Base-by-base conservation (phyloP, 2,888 invertebrate species). In the Rhorus exstirpatorius region DNA sequence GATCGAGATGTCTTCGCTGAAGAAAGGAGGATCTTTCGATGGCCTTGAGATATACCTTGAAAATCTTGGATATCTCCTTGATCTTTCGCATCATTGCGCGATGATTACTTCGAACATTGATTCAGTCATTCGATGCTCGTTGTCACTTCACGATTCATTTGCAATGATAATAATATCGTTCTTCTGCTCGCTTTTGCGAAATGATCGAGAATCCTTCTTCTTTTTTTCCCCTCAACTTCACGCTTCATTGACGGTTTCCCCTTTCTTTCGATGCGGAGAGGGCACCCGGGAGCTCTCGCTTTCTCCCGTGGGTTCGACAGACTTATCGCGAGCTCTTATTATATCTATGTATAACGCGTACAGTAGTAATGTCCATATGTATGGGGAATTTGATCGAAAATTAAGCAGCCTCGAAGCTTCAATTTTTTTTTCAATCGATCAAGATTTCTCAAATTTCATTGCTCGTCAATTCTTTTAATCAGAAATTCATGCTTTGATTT, bases 221-320 rank as follows among this genome's bases (percentile, higher is more conserved):
- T 26, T 58, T 67, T 31, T 60, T 60, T 75, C n/a, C n/a, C 46
- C 53, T 60, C 55, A 77, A 78, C 77, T 81, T 81, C 68, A 81
- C 68, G 81, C 67, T 81, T 81, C 81, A 81, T 77, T 81, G 77
- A 78, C 72, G 72, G n/a, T 7, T 31, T 14, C 14, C 58, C 14
- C 35, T 8, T 12, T 4, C 44, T 14, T 10, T 4, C 14, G 21
- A 60, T 31, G 71, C 26, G 35, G 61, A 53, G 77, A 77, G 67
- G 72, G 46, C 72, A 53, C 58, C 19, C 65, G 53, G 68, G 68
- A 77, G 68, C 68, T 81, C 81, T 81, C 72, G 72, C 81, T 81
- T 81, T 81, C 81, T 81, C 81, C 72, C 81, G 81, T 78, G 81
- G 72, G 78, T 81, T 81, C 81, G 81, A 74, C 72, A 74, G 81